Base-by-base conservation (phyloP, 1,140 invertebrate genomes). In the Caligus rogercresseyi region DNA sequence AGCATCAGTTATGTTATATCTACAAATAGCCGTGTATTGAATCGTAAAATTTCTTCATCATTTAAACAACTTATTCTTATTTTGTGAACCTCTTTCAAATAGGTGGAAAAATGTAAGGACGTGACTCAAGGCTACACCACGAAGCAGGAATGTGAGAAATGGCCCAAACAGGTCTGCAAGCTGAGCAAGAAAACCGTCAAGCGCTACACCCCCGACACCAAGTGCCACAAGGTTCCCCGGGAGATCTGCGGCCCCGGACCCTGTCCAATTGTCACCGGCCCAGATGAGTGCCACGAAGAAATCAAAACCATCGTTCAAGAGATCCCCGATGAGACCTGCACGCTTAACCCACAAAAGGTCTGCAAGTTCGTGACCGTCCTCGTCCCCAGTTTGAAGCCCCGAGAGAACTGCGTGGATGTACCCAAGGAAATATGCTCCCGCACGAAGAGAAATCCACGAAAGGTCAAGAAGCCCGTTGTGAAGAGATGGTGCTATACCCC, bases 401-500 rank as follows among this genome's bases (percentile, higher is more conserved):
- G 20, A 19, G 60, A 62, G 21, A 54, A 54, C 52, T 62, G 60
- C 54, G 60, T 62, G 19, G 60, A 62, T 53, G 52, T 62, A 19
- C 60, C 60, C 13, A 62, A 62, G n/a, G 60, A 62, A 52, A 24
- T 62, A 11, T 62, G 60, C 43, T 15, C 60, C 3, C 13, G 60
- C 13, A 19, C 26, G 18, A 21, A 21, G 20, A 52, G 19, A 2
- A 62, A 62, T 43, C 60, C 60, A 31, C 24, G 60, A 15, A 62
- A 62, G 51, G 52, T 62, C 16, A 54, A 54, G 20, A 62, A 52
- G 51, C 60, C 60, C 16, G 60, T 62, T 16, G 31, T 62, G 13
- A 62, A 62, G 60, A 62, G 54, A 24, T 62, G 60, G 60, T 62
- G 60, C 19, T 62, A 62, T 24, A 53, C 51, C 2, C 60, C 60